phyloP scores from a whole-genome alignment of 2,797 vertebrate genomes.

The Chiloscyllium punctatum region DNA sequence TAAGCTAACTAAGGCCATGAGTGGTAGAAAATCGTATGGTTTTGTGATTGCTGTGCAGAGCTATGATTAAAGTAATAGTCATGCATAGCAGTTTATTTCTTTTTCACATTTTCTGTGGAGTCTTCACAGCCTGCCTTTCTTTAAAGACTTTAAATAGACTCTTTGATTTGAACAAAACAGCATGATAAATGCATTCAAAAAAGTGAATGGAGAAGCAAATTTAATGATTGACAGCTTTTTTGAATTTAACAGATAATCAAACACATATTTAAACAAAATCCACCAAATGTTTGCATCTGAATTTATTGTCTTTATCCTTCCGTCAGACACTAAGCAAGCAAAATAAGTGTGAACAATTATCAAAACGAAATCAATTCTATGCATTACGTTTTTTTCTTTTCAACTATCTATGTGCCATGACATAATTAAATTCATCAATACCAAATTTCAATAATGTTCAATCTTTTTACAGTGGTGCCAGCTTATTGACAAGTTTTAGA shows the following conservation, averaged over 20 bases:
- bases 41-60: neutral
- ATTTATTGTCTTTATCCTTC: neutral
- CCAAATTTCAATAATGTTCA: neutral
- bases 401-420: neutral
- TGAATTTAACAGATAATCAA: neutral
- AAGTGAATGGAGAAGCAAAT: neutral
- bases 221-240: neutral
- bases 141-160: neutral
- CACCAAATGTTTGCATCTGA: neutral
- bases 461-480: neutral
- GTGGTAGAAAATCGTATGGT: neutral
- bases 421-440: neutral
- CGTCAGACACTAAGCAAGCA: neutral
- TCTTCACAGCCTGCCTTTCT: neutral
- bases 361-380: neutral
- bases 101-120: neutral
- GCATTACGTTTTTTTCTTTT: neutral
- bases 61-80: neutral
- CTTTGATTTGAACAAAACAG: neutral
- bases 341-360: neutral
- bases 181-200: neutral
- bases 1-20: neutral
- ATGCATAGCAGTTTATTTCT: neutral
- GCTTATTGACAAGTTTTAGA: neutral
- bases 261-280: neutral